Evolutionary conservation across 2,113 vertebrate genomes (phyloP).

Genomic region (Scolopax mira): DNA sequence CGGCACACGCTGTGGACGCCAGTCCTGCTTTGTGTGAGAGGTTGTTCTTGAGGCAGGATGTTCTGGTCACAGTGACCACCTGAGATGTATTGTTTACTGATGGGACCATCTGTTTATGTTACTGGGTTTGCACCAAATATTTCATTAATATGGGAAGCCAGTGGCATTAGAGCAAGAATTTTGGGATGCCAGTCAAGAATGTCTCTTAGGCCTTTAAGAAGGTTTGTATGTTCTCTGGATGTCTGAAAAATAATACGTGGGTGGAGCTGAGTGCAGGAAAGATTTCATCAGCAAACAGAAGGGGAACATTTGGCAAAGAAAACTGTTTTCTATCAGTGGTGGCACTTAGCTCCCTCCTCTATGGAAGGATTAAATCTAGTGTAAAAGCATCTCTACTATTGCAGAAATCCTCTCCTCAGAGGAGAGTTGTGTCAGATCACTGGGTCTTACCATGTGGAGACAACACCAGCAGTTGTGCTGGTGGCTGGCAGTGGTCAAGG

Average conservation of each 20-base stretch:
- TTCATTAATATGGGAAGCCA: background rate
- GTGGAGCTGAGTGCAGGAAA: background rate
- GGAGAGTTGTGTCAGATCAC: background rate
- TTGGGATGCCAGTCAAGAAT: background rate
- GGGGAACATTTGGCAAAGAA: background rate
- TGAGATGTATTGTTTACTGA: background rate
- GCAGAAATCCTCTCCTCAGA: background rate
- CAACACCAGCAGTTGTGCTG: background rate
- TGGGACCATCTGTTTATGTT: background rate
- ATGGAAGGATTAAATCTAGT: background rate
- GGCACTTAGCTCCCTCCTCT: background rate
- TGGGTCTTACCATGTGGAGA: background rate
- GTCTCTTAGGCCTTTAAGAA: background rate
- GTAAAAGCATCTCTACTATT: background rate
- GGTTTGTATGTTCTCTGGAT: background rate
- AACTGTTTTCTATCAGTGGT: background rate
- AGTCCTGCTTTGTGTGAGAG: background rate
- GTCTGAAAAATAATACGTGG: background rate
- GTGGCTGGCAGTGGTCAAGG: background rate
- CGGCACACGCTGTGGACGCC: fast-evolving
- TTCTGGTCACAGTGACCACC: background rate
- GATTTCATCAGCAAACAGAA: background rate
- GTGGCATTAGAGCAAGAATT: background rate
- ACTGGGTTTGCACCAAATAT: background rate
- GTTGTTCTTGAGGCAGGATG: background rate